Percentiles rank a stretch among this genome's conserved stretches.
Evolutionary conservation across 2,113 vertebrate genomes (phyloP).

Genomic region (crab-eating macaque (Macaca fascicularis)): DNA sequence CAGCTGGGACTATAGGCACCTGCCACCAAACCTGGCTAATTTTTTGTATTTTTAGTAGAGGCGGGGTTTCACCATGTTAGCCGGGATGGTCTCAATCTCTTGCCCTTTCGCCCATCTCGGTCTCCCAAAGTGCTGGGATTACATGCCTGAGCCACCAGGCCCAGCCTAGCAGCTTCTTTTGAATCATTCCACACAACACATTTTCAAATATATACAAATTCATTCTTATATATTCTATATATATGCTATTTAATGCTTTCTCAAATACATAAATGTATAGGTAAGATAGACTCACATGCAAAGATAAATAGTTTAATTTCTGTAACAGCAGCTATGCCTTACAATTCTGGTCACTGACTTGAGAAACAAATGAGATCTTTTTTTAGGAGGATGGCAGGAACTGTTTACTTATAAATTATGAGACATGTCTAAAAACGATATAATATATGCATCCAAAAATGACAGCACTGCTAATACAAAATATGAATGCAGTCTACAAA

Average conservation of each 20-base stretch:
- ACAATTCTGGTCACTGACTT: background rate
- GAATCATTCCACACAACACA: background rate
- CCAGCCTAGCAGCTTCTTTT: background rate
- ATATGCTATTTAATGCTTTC: background rate
- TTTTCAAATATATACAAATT: background rate
- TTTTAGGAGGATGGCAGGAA: background rate
- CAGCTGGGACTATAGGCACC: too few relatives aligned
- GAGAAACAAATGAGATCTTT: background rate
- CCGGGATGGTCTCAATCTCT: too few relatives aligned
- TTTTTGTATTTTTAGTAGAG: too few relatives aligned
- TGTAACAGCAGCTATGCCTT: background rate
- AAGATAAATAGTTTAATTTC: background rate
- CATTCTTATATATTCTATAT: background rate
- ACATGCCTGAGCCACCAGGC: too few relatives aligned
- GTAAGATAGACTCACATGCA: background rate
- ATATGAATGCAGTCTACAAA: background rate
- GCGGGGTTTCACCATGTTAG: too few relatives aligned
- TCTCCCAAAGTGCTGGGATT: too few relatives aligned
- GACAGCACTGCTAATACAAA: background rate
- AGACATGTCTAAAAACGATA: background rate
- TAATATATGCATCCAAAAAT: background rate
- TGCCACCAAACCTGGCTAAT: too few relatives aligned
- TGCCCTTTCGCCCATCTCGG: too few relatives aligned
- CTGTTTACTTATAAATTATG: background rate
- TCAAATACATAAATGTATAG: background rate